Evolutionary conservation across 2,888 invertebrate genomes (phyloP).

Genomic region (Seira musarum): DNA sequence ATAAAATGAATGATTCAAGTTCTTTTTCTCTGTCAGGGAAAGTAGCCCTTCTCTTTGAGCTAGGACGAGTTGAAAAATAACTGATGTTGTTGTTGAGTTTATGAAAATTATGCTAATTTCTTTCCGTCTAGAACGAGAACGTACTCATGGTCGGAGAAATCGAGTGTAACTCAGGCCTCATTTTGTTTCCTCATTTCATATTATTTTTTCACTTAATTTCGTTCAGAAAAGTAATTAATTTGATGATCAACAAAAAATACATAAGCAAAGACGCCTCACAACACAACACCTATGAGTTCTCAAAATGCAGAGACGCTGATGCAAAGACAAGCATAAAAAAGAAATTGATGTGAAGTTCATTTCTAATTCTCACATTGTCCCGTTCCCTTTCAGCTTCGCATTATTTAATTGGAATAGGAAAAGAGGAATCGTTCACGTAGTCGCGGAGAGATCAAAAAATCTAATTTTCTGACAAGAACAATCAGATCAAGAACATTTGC

Average conservation of each 20-base stretch:
- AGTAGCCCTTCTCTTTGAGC: background rate
- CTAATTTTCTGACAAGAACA: slow-evolving; percentile 50
- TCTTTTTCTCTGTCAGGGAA: background rate
- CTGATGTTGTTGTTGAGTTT: slow-evolving; percentile 4
- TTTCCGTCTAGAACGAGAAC: background rate
- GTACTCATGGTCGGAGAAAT: background rate
- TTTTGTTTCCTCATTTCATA: background rate
- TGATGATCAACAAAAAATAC: background rate
- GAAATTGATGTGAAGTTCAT: no score
- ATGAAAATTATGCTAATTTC: slow-evolving; percentile 49
- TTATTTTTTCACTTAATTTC: background rate
- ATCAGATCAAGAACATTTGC: slow-evolving; percentile 43
- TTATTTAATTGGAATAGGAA: background rate
- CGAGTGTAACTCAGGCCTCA: background rate
- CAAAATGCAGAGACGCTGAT: no score
- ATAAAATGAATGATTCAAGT: slow-evolving; percentile 12
- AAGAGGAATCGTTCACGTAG: no score
- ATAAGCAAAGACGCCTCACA: no score
- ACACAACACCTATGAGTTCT: no score
- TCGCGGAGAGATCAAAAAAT: slow-evolving; percentile 30
- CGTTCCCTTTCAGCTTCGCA: background rate
- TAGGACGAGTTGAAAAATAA: background rate
- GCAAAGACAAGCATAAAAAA: no score
- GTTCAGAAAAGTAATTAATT: slow-evolving; percentile 6
- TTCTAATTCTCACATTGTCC: background rate